These are phyloP conservation scores for Chloropsis cyanopogon DNA, from an alignment of 2,113 vertebrate species.

Conservation along the genomic window DNA sequence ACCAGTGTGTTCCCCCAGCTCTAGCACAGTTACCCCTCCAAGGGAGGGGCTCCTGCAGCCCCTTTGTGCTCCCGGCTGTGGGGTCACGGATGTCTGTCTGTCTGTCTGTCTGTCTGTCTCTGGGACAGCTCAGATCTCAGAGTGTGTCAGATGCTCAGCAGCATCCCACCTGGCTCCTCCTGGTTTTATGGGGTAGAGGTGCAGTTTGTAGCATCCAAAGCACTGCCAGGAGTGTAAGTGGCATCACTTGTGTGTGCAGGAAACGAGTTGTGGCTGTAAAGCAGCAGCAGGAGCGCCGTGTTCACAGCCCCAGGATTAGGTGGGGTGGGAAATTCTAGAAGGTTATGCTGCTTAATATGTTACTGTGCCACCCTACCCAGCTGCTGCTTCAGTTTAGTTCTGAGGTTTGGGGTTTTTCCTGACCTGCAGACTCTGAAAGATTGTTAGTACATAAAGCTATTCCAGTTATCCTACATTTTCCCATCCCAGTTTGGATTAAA, in stretches of 20 bases:
- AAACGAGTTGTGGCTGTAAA: not conserved
- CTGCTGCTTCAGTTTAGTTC: not conserved
- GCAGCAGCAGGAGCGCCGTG: rapidly evolving
- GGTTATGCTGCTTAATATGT: not conserved
- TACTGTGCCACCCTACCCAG: not conserved
- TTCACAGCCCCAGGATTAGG: not conserved
- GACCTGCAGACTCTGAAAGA: not conserved
- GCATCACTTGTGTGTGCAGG: not conserved
- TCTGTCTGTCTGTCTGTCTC: not conserved
- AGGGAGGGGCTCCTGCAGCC: not conserved
- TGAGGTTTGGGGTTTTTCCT: not conserved
- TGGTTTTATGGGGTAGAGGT: not conserved
- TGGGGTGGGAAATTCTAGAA: not conserved
- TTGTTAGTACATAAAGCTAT: not conserved
- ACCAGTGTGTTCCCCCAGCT: not conserved
- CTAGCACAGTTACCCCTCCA: not conserved
- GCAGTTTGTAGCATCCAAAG: not conserved
- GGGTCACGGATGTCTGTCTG: not conserved
- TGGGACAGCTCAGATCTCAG: not conserved
- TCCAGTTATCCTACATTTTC: not conserved
- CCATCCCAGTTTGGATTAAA: not conserved
- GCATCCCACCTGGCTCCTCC: not conserved
- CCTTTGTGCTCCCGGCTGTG: rapidly evolving
- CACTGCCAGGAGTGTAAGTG: not conserved
- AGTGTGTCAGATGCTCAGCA: not conserved